Evolutionary conservation across 2,888 invertebrate species (phyloP).

Genomic region (Yponomeuta cagnagella): DNA sequence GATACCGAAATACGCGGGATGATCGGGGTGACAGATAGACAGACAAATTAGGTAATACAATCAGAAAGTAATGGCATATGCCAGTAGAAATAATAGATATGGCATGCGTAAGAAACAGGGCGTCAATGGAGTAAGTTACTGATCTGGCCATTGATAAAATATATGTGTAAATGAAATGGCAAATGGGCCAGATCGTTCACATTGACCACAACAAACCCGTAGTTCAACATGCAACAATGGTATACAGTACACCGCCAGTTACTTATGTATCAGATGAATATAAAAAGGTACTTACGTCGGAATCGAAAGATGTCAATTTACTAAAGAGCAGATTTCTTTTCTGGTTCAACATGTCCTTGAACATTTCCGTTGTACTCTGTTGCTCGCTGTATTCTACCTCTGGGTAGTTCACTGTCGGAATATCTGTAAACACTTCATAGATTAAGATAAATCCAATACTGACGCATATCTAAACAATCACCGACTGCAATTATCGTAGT

Average conservation of each 20-base stretch:
- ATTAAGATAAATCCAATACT: not conserved
- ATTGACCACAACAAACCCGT: not conserved
- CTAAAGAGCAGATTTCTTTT: conserved; percentile 91
- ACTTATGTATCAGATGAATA: not conserved
- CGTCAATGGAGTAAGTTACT: no score
- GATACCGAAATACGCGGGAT: not conserved
- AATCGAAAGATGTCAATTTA: conserved; percentile 92
- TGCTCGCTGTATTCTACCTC: conserved; percentile 80
- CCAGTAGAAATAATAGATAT: not conserved
- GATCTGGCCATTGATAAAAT: not conserved
- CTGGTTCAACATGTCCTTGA: conserved; percentile 94
- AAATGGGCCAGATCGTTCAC: conserved; percentile 5
- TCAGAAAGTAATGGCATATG: not conserved
- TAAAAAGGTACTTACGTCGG: conserved; percentile 82
- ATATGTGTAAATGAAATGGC: conserved; percentile 12
- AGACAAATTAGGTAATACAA: not conserved
- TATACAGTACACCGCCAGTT: not conserved
- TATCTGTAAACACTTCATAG: conserved; percentile 33
- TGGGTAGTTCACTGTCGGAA: conserved; percentile 76
- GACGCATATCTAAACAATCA: no score
- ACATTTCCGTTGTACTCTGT: conserved; percentile 92
- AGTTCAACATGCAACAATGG: conserved; percentile 40
- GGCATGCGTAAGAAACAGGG: not conserved
- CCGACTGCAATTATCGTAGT: no score
- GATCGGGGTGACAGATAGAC: not conserved